phyloP scores from a whole-genome alignment of 1,140 invertebrate species.

The Asobara japonica region DNA sequence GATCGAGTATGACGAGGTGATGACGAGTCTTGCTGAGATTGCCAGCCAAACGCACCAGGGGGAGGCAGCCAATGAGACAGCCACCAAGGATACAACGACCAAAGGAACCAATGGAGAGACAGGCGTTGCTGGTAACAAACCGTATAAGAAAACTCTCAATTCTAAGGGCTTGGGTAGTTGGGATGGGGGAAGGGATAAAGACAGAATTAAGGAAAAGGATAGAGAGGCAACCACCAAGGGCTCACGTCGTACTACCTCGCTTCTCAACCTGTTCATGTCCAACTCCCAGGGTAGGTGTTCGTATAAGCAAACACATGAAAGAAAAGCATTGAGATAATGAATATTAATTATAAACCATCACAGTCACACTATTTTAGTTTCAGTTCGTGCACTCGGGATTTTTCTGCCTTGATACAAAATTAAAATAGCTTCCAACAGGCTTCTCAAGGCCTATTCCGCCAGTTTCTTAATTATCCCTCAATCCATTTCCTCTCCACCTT shows the following conservation, averaged over 20 bases:
- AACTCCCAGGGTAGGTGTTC: slow-evolving; percentile 85
- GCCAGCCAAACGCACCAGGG: slow-evolving; percentile 51
- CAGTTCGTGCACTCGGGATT: not conserved
- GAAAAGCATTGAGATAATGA: slow-evolving; percentile 5
- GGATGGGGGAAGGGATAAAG: slow-evolving; percentile 53
- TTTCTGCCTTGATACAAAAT: not conserved
- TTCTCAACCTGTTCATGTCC: slow-evolving; percentile 94
- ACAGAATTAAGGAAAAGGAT: slow-evolving; percentile 48
- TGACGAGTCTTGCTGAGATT: slow-evolving; percentile 62
- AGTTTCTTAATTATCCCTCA: too few species aligned
- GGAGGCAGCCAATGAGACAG: slow-evolving; percentile 45
- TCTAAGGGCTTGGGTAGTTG: slow-evolving; percentile 60
- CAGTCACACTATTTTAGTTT: not conserved
- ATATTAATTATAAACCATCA: not conserved
- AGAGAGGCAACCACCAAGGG: slow-evolving; percentile 73
- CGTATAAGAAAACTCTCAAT: slow-evolving; percentile 59
- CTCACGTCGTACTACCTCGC: slow-evolving; percentile 90
- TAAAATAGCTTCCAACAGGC: too few species aligned
- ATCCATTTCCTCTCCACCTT: too few species aligned
- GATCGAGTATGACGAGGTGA: slow-evolving; percentile 69
- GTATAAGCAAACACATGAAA: slow-evolving; percentile 35
- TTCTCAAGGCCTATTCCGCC: too few species aligned
- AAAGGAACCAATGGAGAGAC: slow-evolving; percentile 64
- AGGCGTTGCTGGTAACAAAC: slow-evolving; percentile 65
- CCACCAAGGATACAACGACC: slow-evolving; percentile 53